These are phyloP conservation scores for Neotragus moschatus DNA, from an alignment of 2,113 vertebrate species.

Conservation along the genomic window DNA sequence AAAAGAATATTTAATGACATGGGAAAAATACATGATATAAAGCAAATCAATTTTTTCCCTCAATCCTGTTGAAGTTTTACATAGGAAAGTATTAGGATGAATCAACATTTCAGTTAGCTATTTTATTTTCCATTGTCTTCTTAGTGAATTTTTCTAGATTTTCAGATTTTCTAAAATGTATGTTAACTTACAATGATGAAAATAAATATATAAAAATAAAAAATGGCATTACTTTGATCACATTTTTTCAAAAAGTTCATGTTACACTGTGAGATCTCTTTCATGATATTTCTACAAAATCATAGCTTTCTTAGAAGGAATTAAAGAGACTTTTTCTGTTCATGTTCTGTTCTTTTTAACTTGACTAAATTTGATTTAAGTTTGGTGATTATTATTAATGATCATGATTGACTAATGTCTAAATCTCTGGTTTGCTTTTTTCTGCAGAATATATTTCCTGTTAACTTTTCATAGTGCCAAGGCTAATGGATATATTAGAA, in stretches of 20 bases:
- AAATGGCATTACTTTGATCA: not conserved
- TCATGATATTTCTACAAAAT: not conserved
- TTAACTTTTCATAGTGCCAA: not conserved
- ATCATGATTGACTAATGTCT: not conserved
- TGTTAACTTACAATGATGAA: slow-evolving; percentile 4
- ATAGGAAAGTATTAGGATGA: not conserved
- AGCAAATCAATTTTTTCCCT: not conserved
- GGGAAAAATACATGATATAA: not conserved
- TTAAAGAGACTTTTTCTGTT: not conserved
- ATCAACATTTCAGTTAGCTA: not conserved
- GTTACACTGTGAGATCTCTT: not conserved
- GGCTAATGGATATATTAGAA: not conserved
- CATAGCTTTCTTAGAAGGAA: not conserved
- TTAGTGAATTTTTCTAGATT: not conserved
- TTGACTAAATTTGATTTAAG: not conserved
- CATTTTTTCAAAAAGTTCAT: not conserved
- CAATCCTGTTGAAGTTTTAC: not conserved
- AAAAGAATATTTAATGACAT: not conserved
- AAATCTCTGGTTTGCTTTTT: not conserved
- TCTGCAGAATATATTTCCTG: not conserved
- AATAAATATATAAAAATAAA: not conserved
- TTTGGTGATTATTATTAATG: not conserved
- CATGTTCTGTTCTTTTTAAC: not conserved
- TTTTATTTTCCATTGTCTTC: not conserved
- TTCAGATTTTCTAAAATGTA: not conserved